These are phyloP conservation scores for Calyptommatus sinebrachiatus DNA, from an alignment of 2,113 vertebrate species.

Conservation along the genomic window DNA sequence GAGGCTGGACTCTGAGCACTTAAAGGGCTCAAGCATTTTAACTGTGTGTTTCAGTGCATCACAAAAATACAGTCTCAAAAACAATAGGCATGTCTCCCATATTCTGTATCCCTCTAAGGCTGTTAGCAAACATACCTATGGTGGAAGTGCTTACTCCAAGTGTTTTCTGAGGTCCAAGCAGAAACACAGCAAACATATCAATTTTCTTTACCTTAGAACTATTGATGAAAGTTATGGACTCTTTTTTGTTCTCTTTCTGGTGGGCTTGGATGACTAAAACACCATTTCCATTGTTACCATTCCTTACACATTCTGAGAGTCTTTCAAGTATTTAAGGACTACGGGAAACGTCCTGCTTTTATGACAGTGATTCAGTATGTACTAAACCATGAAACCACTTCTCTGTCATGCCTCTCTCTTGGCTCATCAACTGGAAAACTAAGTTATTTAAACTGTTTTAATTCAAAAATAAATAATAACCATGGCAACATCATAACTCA, in stretches of 20 bases:
- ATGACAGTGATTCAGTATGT: constrained; percentile 25
- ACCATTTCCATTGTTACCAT: constrained; percentile 32
- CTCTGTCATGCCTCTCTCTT: constrained; percentile 33
- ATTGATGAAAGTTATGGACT: constrained; percentile 7
- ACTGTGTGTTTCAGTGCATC: too few species aligned
- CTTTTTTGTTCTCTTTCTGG: constrained; percentile 19
- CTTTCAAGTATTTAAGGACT: constrained; percentile 22
- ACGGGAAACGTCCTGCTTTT: constrained; percentile 14
- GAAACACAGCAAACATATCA: neutral
- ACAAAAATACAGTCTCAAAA: too few species aligned
- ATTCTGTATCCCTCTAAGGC: too few species aligned
- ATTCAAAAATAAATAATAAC: constrained; percentile 32
- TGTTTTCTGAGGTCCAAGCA: too few species aligned
- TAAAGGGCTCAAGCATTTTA: too few species aligned
- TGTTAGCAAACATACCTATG: too few species aligned
- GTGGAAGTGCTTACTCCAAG: too few species aligned
- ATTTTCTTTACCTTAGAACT: neutral
- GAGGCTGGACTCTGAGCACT: too few species aligned
- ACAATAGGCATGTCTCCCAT: too few species aligned
- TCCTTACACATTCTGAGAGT: neutral
- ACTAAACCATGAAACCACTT: constrained; percentile 22
- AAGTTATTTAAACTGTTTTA: constrained; percentile 33
- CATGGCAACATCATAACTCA: constrained; percentile 30
- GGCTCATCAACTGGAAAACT: constrained; percentile 42
- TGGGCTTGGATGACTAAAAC: neutral